Evolutionary conservation across 1,140 invertebrate species (phyloP), one percentile per base, ranked within the genome.

Genomic region (Sycophaga agraensis): DNA sequence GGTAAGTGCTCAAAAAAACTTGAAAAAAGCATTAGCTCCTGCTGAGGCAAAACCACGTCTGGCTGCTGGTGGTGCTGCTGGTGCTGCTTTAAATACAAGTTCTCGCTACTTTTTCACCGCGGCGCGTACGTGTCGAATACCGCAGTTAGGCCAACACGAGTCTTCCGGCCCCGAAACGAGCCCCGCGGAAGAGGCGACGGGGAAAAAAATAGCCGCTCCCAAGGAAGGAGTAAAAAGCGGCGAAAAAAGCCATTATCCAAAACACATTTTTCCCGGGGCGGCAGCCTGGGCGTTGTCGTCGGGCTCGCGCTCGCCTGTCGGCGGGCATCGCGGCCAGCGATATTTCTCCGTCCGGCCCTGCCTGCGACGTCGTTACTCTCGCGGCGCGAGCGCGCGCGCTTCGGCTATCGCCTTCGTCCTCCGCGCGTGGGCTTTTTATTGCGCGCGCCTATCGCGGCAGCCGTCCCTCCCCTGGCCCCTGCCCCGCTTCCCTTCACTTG

Each of bases 211-310:
- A 24, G 19, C 28, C 5, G 28, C n/a, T n/a, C n/a, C 4, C 28
- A 31, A 26, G 43, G 19, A 1, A 14, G n/a, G 12, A 46, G 14
- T 26, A 46, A 26, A 28, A 24, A 46, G 12, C 0, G 21, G 19
- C 17, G 26, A 9, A 6, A 2, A 46, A 12, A 46, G 12, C 28
- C 28, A 35, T 49, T 59, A 50, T 60, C 58, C 48, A 46, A 60
- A 53, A 60, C 58, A 24, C 58, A 60, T 60, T 60, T 60, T 50
- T 49, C 45, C 28, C 43, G n/a, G 12, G 14, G 26, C 40, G n/a
- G 28, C 5, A 31, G 28, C 11, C 28, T 31, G 28, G 11, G 28
- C 4, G 28, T 46, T 11, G 22, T 8, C 24, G 22, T 17, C 35
- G 54, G 26, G 37, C 21, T 3, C 42, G 42, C 31, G 45, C 24